Evolutionary conservation across 2,797 vertebrate genomes (phyloP).

Genomic region (Gadopsis bispinosus): DNA sequence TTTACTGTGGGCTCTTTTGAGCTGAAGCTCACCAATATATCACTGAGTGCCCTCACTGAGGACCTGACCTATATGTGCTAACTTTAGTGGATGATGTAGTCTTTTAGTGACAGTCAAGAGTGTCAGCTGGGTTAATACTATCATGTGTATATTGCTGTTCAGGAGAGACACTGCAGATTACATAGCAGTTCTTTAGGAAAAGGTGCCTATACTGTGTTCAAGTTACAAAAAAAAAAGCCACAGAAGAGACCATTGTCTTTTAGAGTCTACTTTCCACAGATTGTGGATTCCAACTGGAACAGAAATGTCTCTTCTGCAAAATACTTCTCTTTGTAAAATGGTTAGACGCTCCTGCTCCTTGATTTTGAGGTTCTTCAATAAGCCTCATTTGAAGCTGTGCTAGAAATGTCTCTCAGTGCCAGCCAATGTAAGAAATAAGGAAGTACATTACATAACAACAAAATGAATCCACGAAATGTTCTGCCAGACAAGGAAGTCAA

Average conservation of each 20-base stretch:
- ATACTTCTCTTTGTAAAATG: conserved; percentile 5
- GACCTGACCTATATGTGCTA: conserved; percentile 49
- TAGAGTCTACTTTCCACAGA: neutral
- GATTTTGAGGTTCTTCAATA: neutral
- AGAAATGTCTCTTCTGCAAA: conserved; percentile 5
- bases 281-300: neutral
- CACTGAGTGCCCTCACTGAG: conserved; percentile 22
- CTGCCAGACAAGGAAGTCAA: neutral
- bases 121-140: conserved; percentile 47
- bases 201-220: neutral
- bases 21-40: conserved; percentile 35
- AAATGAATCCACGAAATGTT: neutral
- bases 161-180: neutral
- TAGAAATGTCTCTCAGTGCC: conserved; percentile 4
- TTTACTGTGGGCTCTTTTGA: conserved; percentile 32
- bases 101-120: conserved; percentile 38
- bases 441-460: neutral
- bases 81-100: conserved; percentile 44
- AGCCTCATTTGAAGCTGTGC: neutral
- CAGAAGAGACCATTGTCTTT: neutral
- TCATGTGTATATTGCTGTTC: neutral
- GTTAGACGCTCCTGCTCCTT: conserved; percentile 7
- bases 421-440: neutral
- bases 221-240: neutral
- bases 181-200: conserved; percentile 17